Conservation (phyloP, 2,888 invertebrate genomes). For the Panzeria rudis region DNA sequence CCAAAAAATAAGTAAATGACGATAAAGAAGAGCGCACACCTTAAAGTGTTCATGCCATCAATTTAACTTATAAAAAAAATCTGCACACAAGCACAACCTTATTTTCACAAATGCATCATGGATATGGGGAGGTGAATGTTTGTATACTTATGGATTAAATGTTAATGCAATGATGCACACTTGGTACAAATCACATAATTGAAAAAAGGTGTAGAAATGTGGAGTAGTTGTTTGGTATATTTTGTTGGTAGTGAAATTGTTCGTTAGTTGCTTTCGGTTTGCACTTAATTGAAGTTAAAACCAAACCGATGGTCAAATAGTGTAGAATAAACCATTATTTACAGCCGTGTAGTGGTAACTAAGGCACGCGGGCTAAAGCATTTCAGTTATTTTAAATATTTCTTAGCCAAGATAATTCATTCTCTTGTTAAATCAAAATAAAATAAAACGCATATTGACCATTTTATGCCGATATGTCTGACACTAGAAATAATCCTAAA, state of each 20-base stretch:
- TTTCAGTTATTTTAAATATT: too few relatives aligned
- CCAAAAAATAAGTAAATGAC: conserved; percentile 43
- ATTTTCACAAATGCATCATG: not conserved
- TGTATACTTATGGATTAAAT: conserved; percentile 62
- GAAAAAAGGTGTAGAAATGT: conserved; percentile 60
- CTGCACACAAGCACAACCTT: conserved; percentile 23
- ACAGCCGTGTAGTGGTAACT: not conserved
- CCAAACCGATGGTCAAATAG: conserved; percentile 57
- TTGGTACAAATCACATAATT: conserved; percentile 35
- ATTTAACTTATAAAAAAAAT: conserved; percentile 75
- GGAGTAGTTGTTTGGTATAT: conserved; percentile 31
- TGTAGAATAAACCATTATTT: conserved; percentile 56
- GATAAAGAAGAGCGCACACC: conserved; percentile 59
- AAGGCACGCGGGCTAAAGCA: not conserved
- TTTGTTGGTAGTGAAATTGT: conserved; percentile 27
- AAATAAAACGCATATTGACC: too few relatives aligned
- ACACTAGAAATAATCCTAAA: too few relatives aligned
- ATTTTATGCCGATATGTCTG: too few relatives aligned
- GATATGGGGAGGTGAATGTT: not conserved
- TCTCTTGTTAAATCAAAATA: too few relatives aligned
- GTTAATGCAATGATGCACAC: conserved; percentile 46
- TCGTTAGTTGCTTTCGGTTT: conserved; percentile 40
- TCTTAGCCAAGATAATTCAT: too few relatives aligned
- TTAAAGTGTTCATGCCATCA: conserved; percentile 73
- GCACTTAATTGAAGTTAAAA: conserved; percentile 63